Percentiles rank a stretch among this genome's conserved stretches.
These are phyloP conservation scores for Squalus acanthias DNA, from an alignment of 2,797 vertebrate genomes.

Conservation along the genomic window DNA sequence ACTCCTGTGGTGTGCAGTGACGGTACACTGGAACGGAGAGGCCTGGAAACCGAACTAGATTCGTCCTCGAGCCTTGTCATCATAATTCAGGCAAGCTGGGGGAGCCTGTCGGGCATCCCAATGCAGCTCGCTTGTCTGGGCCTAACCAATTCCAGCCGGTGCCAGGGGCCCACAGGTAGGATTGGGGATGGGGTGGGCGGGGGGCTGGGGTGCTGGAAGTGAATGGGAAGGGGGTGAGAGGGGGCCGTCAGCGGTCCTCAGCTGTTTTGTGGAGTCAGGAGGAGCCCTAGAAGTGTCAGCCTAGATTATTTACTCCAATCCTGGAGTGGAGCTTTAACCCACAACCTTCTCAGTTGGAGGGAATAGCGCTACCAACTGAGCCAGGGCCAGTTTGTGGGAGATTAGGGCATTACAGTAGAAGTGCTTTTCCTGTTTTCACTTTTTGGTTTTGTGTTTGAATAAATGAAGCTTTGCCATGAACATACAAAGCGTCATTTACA, in stretches of 20 bases:
- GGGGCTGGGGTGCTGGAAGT: not conserved
- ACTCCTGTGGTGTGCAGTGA: not conserved
- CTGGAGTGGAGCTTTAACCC: not conserved
- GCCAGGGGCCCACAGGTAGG: not conserved
- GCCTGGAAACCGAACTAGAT: not conserved
- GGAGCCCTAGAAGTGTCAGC: not conserved
- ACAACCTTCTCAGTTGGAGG: not conserved
- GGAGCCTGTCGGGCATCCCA: not conserved
- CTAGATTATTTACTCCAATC: not conserved
- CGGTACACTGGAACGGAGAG: too few species aligned
- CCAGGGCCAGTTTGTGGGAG: not conserved
- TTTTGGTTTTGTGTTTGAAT: not conserved
- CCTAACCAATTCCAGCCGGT: not conserved
- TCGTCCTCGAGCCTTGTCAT: not conserved
- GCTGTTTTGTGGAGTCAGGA: too few species aligned
- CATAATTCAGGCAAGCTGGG: not conserved
- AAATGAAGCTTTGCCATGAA: not conserved
- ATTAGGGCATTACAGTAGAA: not conserved
- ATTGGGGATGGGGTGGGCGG: not conserved
- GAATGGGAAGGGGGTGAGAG: not conserved
- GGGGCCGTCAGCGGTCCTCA: not conserved
- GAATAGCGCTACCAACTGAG: not conserved
- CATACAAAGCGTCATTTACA: not conserved
- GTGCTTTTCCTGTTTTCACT: too few species aligned
- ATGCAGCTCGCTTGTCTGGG: not conserved